Evolutionary conservation across 2,797 vertebrate species (phyloP).

Genomic region (Zalophus californianus): DNA sequence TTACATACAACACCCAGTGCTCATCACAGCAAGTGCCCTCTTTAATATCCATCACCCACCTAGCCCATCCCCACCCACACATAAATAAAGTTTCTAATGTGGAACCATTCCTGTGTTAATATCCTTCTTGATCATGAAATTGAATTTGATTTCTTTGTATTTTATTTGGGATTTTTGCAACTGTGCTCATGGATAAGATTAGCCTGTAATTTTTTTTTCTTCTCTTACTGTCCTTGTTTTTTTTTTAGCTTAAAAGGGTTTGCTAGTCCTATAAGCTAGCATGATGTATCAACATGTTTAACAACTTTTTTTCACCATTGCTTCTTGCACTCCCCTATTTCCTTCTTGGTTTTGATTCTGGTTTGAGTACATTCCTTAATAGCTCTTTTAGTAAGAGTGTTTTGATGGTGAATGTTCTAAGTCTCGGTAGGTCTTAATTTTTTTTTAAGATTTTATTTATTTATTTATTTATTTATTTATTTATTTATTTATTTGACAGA

Average conservation of each 20-base stretch:
- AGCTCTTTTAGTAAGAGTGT: not conserved
- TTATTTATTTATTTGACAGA: too few relatives aligned
- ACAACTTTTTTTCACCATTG: not conserved
- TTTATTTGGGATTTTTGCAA: conserved; percentile 15
- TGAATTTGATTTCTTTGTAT: not conserved
- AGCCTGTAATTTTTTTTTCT: not conserved
- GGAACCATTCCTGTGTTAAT: not conserved
- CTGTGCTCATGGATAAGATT: not conserved
- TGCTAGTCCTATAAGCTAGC: not conserved
- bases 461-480: too few relatives aligned
- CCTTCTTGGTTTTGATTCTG: not conserved
- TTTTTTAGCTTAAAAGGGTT: not conserved
- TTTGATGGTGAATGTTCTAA: not conserved
- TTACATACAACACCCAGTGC: not conserved
- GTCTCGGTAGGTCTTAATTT: not conserved
- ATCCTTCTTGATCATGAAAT: not conserved
- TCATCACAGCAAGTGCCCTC: not conserved
- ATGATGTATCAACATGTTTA: not conserved
- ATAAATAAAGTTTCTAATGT: conserved; percentile 9
- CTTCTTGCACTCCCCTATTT: not conserved
- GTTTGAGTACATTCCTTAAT: not conserved
- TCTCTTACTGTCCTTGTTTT: not conserved
- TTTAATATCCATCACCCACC: not conserved
- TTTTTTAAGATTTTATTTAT: too few relatives aligned
- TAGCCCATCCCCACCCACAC: not conserved